These are phyloP conservation scores for Yasuhikotakia modesta DNA, from an alignment of 2,797 vertebrate species.

Conservation along the genomic window DNA sequence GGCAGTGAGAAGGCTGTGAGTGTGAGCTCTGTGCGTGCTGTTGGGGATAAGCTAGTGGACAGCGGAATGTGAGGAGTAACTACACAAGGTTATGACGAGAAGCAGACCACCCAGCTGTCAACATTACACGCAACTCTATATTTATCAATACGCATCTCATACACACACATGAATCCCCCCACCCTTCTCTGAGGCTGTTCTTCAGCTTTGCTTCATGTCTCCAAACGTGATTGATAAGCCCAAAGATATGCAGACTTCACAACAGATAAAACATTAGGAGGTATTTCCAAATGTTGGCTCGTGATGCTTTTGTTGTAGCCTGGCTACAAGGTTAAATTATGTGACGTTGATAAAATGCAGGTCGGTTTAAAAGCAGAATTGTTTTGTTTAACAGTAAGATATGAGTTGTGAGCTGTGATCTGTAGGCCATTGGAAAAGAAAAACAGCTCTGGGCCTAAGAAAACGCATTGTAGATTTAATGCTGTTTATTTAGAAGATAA, in stretches of 20 bases:
- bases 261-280: slow-evolving; percentile 45
- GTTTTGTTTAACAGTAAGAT: slow-evolving; percentile 50
- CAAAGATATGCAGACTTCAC: slow-evolving; percentile 48
- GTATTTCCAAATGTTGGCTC: slow-evolving; percentile 46
- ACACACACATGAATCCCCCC: slow-evolving; percentile 27
- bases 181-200: slow-evolving; percentile 31
- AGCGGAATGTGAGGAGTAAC: slow-evolving; percentile 82
- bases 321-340: slow-evolving; percentile 45
- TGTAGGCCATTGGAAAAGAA: slow-evolving; percentile 8
- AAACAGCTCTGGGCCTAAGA: slow-evolving; percentile 22
- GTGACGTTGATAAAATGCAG: slow-evolving; percentile 54
- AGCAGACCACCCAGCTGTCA: slow-evolving; percentile 83
- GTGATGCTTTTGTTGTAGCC: slow-evolving; percentile 38
- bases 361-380: slow-evolving; percentile 50
- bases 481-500: slow-evolving; percentile 16
- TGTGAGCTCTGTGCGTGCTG: slow-evolving; percentile 78
- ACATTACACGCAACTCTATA: slow-evolving; percentile 79
- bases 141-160: slow-evolving; percentile 74
- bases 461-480: slow-evolving; percentile 1
- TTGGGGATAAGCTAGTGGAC: slow-evolving; percentile 75
- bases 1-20: slow-evolving; percentile 64
- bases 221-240: slow-evolving; percentile 57
- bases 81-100: slow-evolving; percentile 76
- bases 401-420: slow-evolving; percentile 31
- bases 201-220: slow-evolving; percentile 41